Percentiles rank a stretch among this genome's conserved stretches.
phyloP scores from a whole-genome alignment of 2,888 invertebrate genomes.

The Sericinus montela region DNA sequence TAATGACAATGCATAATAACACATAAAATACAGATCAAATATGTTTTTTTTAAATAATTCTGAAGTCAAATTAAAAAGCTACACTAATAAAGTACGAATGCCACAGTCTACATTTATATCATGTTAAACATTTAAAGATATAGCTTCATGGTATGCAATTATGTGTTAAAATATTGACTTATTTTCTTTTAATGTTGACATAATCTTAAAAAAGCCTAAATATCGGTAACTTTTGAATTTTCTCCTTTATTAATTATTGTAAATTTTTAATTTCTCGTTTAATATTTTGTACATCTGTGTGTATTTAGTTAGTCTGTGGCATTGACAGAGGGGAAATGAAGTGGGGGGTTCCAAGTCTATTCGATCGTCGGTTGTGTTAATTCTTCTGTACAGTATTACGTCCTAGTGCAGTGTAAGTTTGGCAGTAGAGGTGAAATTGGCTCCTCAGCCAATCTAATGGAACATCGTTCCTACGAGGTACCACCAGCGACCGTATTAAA shows the following conservation, averaged over 20 bases:
- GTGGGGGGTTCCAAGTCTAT: constrained; percentile 38
- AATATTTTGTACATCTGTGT: not conserved
- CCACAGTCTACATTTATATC: constrained; percentile 39
- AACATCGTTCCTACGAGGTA: constrained; percentile 66
- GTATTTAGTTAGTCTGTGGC: constrained; percentile 43
- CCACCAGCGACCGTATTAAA: constrained; percentile 54
- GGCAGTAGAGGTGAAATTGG: constrained; percentile 65
- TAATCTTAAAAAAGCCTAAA: no score
- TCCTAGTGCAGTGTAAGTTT: constrained; percentile 49
- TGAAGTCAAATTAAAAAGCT: constrained; percentile 14
- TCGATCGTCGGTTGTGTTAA: constrained; percentile 37
- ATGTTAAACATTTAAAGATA: constrained; percentile 21
- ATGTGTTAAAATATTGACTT: not conserved
- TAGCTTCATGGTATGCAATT: not conserved
- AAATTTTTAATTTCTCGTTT: not conserved
- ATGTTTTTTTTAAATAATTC: no score
- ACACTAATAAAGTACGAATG: constrained; percentile 46
- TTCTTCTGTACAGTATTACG: constrained; percentile 20
- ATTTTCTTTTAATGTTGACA: not conserved
- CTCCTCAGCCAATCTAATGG: constrained; percentile 75
- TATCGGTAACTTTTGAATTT: not conserved
- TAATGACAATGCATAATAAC: no score
- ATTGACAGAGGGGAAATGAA: constrained; percentile 29
- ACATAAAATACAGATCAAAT: no score
- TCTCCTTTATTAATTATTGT: not conserved